These are phyloP conservation scores for Halocaridina rubra DNA, from an alignment of 2,888 invertebrate species.

Conservation along the genomic window DNA sequence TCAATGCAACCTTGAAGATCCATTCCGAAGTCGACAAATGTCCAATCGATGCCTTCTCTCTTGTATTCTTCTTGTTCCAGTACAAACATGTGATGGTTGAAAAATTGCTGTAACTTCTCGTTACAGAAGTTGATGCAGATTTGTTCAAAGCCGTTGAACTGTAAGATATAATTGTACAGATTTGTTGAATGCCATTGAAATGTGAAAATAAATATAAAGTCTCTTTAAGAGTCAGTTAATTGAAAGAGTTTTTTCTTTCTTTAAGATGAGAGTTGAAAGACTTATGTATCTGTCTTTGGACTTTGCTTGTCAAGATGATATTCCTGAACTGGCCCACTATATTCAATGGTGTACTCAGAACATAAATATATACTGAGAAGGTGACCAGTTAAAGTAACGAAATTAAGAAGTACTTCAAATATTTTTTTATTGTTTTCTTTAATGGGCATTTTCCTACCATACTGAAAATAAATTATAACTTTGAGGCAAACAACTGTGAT, in stretches of 20 bases:
- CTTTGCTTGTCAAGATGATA: background rate
- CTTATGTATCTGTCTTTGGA: background rate
- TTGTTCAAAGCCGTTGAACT: slow-evolving; percentile 73
- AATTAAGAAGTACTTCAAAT: too few relatives aligned
- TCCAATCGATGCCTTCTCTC: slow-evolving; percentile 96
- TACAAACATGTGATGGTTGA: slow-evolving; percentile 99
- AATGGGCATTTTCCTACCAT: background rate
- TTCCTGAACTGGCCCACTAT: too few relatives aligned
- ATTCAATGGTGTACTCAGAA: background rate
- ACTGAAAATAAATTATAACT: background rate
- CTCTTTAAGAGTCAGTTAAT: background rate
- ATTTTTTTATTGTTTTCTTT: too few relatives aligned
- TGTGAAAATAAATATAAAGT: background rate
- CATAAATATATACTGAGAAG: background rate
- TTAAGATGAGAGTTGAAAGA: background rate
- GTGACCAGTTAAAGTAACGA: too few relatives aligned
- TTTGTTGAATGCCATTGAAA: too few relatives aligned
- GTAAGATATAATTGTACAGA: too few relatives aligned
- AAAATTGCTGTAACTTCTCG: slow-evolving; percentile 90
- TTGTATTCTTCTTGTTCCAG: slow-evolving; percentile 99
- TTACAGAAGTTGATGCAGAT: slow-evolving; percentile 72
- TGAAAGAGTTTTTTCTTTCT: background rate
- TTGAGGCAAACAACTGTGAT: background rate
- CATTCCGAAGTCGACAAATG: slow-evolving; percentile 99
- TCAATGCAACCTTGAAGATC: slow-evolving; percentile 98